phyloP scores from a whole-genome alignment of 1,140 invertebrate species.

The Drosophila elegans region DNA sequence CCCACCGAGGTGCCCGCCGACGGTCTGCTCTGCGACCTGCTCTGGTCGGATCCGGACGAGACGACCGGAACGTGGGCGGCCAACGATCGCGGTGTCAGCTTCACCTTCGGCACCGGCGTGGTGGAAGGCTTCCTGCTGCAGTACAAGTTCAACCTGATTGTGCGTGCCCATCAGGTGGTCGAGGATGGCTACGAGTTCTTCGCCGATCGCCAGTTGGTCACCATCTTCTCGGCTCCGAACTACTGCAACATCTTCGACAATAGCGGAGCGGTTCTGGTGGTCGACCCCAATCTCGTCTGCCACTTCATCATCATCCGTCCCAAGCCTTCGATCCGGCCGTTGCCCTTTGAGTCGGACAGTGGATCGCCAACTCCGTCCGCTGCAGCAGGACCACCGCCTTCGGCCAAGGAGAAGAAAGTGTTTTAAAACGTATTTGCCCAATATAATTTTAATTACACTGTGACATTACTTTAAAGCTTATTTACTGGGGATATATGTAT shows the following conservation, averaged over 20 bases:
- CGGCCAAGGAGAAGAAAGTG: constrained; percentile 4
- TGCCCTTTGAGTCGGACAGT: constrained; percentile 16
- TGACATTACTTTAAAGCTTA: too few species aligned
- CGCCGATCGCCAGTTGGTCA: constrained; percentile 97
- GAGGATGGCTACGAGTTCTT: constrained; percentile 99
- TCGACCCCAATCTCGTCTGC: constrained; percentile 99
- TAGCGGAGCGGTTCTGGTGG: constrained; percentile 98
- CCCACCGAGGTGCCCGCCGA: constrained; percentile 99
- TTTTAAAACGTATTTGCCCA: too few species aligned
- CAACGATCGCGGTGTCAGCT: constrained; percentile 45
- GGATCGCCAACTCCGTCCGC: background rate
- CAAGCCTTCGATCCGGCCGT: accelerated
- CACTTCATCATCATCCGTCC: constrained; percentile 87
- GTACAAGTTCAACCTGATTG: constrained; percentile 35
- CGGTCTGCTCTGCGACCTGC: constrained; percentile 99
- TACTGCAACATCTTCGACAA: constrained; percentile 97
- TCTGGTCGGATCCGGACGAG: constrained; percentile 95
- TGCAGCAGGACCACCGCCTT: background rate
- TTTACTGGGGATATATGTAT: too few species aligned
- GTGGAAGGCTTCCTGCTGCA: constrained; percentile 33
- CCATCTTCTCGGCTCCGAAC: constrained; percentile 90
- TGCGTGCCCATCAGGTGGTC: constrained; percentile 93
- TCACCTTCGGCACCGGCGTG: constrained; percentile 14
- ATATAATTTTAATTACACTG: too few species aligned
- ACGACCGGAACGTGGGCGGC: constrained; percentile 1